Conservation (phyloP, 1,140 invertebrate genomes). For the Scylla paramamosain region DNA sequence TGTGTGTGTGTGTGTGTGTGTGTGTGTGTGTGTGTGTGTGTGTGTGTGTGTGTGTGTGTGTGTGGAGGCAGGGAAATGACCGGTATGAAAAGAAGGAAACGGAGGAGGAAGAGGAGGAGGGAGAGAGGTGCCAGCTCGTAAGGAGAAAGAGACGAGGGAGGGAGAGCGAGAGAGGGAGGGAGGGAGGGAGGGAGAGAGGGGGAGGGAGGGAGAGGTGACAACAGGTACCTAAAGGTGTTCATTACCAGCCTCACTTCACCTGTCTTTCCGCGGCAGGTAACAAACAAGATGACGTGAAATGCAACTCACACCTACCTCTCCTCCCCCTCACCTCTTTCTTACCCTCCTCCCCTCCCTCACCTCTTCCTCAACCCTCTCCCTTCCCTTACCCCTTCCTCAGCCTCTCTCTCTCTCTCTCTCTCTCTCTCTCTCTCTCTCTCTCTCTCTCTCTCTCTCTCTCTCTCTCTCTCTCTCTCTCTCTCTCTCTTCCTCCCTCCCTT, state of each 20-base stretch:
- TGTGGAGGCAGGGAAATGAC: not conserved
- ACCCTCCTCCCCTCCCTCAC: too few relatives aligned
- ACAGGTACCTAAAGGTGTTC: not conserved
- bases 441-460: too few relatives aligned
- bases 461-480: not conserved
- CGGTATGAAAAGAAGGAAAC: too few relatives aligned
- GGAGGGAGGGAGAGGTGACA: not conserved
- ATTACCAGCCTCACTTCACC: too few relatives aligned
- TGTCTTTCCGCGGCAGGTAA: not conserved
- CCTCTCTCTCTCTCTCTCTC: too few relatives aligned
- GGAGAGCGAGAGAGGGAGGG: not conserved
- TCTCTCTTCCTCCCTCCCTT: not conserved
- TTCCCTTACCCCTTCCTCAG: too few relatives aligned
- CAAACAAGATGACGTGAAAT: too few relatives aligned
- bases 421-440: not conserved
- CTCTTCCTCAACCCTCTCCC: too few relatives aligned
- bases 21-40: slow-evolving; percentile 14
- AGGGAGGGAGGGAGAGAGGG: slow-evolving; percentile 22
- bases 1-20: slow-evolving; percentile 33
- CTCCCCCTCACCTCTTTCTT: not conserved
- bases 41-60: not conserved
- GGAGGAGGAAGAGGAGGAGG: not conserved
- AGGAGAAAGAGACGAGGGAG: not conserved
- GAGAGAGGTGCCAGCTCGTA: not conserved
- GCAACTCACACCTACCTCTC: not conserved